Evolutionary conservation across 2,113 vertebrate species (phyloP), one percentile per base, ranked within the genome.

Genomic region (Oceanites oceanicus): DNA sequence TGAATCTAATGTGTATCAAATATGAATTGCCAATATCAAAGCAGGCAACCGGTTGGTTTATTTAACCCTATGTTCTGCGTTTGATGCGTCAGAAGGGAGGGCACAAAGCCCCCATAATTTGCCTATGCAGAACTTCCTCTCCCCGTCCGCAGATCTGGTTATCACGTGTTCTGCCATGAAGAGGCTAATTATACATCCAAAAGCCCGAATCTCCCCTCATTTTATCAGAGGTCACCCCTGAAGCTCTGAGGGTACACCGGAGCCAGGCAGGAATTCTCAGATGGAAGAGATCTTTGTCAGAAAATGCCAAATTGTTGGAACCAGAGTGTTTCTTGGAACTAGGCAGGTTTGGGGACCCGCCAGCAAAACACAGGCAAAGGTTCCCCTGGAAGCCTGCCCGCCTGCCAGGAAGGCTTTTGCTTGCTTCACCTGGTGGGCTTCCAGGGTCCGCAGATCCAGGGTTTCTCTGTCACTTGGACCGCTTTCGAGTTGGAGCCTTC

Each of bases 291-390:
- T 73, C 87, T 94, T 68, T 79, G 77, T 88, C 5, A 4, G 59
- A 86, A 87, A 92, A 75, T 61, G 62, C 44, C 40, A 40, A n/a
- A 72, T 42, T 68, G 13, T 58, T 82, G 85, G 58, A 90, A 88
- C 5, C 27, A 38, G 36, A 45, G 32, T 32, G 45, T 92, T 95
- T 76, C 82, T 68, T 90, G 88, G 71, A 96, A 49, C 62, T 17
- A 32, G 42, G 45, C 3, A 19, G n/a, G 29, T 71, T 36, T 87
- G 84, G 34, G 19, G 66, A 58, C 25, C 65, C 1, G 53, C 50
- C 86, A 77, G 50, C 3, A 1, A 90, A 71, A 34, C 0, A 0
- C 72, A 92, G 80, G 86, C 70, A 87, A 61, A 85, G 56, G 47
- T 63, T 91, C 36, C 21, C 32, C 56, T 78, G 84, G 65, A 95